A percentile compares a stretch with the other conserved stretches of the same genome.
Evolutionary conservation across 2,113 vertebrate species (phyloP).

Genomic region (Chaetura pelagica): DNA sequence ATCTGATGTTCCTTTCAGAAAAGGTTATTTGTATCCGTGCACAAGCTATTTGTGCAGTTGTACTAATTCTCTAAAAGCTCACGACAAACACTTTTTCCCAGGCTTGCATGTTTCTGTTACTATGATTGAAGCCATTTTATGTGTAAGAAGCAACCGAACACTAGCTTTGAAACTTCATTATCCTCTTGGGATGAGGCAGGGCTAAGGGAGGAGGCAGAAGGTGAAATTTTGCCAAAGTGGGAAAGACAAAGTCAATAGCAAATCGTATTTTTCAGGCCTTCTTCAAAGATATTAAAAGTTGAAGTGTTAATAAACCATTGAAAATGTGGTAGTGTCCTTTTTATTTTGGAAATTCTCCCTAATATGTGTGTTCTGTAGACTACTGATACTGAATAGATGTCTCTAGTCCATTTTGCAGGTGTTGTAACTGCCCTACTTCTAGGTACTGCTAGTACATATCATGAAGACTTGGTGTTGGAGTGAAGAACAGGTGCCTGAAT

Average conservation of each 20-base stretch:
- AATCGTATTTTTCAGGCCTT: constrained; percentile 40
- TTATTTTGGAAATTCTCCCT: constrained; percentile 16
- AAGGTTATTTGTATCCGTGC: background rate
- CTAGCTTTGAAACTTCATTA: background rate
- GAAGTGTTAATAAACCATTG: constrained; percentile 58
- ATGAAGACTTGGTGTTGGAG: background rate
- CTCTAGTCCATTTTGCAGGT: accelerated
- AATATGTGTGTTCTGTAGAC: background rate
- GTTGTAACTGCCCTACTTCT: background rate
- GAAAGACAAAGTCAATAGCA: constrained; percentile 44
- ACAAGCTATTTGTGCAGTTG: background rate
- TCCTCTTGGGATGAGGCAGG: background rate
- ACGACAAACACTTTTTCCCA: background rate
- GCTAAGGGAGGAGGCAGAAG: constrained; percentile 2
- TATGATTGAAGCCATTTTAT: constrained; percentile 6
- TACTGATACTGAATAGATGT: background rate
- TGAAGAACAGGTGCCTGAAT: background rate
- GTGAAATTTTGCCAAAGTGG: constrained; percentile 16
- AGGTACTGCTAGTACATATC: background rate
- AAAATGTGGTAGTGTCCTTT: constrained; percentile 33
- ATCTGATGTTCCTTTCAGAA: background rate
- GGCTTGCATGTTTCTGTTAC: constrained; percentile 51
- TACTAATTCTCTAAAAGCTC: background rate
- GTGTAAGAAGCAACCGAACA: constrained; percentile 13
- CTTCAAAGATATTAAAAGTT: constrained; percentile 45